Conservation (phyloP, 92 coral and sea anemone genomes). For the Phymanthus crucifer region DNA sequence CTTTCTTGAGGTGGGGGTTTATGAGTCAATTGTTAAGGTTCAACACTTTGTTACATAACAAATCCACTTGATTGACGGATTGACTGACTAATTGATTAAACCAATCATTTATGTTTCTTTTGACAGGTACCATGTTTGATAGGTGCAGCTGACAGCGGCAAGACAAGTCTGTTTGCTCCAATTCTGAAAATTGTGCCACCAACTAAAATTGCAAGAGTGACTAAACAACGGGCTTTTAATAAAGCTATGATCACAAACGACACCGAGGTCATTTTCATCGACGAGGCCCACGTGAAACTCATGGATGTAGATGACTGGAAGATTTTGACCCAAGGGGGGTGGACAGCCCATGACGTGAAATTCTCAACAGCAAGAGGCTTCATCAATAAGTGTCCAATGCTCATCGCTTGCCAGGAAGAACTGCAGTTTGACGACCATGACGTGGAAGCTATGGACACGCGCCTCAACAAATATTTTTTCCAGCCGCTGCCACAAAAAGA, state of each 20-base stretch:
- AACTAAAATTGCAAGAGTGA: constrained; percentile 12
- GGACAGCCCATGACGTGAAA: constrained; percentile 10
- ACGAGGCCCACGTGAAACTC: constrained; percentile 3
- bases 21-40: background rate
- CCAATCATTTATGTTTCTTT: background rate
- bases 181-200: background rate
- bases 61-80: background rate
- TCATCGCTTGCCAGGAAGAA: too few species aligned
- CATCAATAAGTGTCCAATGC: too few species aligned
- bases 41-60: background rate
- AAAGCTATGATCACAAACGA: too few species aligned
- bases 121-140: constrained; percentile 17
- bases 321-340: constrained; percentile 13
- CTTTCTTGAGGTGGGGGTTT: background rate
- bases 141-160: constrained; percentile 29
- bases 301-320: constrained; percentile 30
- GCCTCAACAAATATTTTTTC: too few species aligned
- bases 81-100: background rate
- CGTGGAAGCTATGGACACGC: too few species aligned
- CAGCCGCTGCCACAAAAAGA: too few species aligned
- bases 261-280: too few species aligned
- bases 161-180: constrained; percentile 26
- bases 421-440: too few species aligned
- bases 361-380: too few species aligned
- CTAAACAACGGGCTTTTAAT: constrained; percentile 20